phyloP scores from a whole-genome alignment of 2,888 invertebrate genomes.

The Drosophila cracens region DNA sequence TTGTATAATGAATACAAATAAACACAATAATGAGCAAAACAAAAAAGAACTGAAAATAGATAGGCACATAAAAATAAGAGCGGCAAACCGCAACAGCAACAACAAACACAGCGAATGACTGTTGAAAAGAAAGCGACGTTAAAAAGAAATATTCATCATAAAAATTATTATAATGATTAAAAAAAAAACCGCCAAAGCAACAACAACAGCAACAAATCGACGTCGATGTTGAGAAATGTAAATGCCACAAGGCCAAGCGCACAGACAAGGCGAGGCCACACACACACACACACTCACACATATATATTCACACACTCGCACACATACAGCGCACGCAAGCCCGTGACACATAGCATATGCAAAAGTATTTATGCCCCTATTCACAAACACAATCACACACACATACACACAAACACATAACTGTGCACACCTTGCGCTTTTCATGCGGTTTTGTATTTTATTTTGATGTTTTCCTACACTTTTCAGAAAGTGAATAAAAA shows the following conservation, averaged over 20 bases:
- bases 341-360: constrained; percentile 68
- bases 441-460: constrained; percentile 20
- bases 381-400: constrained; percentile 23
- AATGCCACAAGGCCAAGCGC: constrained; percentile 81
- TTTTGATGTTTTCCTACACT: constrained; percentile 17
- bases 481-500: neutral
- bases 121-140: constrained; percentile 66
- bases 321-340: constrained; percentile 62
- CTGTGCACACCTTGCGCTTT: constrained; percentile 55
- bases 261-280: constrained; percentile 77
- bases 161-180: constrained; percentile 74
- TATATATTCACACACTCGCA: constrained; percentile 20
- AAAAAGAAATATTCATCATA: constrained; percentile 59
- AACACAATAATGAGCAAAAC: constrained; percentile 50
- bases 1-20: constrained; percentile 24
- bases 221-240: constrained; percentile 74
- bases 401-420: constrained; percentile 19
- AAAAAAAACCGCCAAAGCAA: constrained; percentile 54
- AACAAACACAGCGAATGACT: constrained; percentile 47
- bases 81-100: constrained; percentile 50
- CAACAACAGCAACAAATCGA: constrained; percentile 38
- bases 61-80: constrained; percentile 61
- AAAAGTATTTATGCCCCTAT: constrained; percentile 47
- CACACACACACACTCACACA: constrained; percentile 37
- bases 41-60: constrained; percentile 63